A percentile compares a stretch with the other conserved stretches of the same genome.
Evolutionary conservation across 2,888 invertebrate species (phyloP).

Genomic region (Athalia cordata): DNA sequence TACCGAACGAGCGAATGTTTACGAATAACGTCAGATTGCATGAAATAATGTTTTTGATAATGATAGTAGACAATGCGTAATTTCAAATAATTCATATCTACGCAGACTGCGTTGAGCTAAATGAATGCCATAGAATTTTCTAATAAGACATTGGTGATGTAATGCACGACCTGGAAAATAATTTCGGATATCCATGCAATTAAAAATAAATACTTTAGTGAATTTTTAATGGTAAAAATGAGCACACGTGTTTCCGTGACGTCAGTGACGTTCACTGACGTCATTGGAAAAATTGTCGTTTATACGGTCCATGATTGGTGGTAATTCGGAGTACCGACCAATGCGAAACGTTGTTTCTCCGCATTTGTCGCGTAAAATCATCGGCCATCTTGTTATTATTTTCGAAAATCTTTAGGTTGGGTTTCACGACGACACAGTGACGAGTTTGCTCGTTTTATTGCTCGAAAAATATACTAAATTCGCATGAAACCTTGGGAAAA

Average conservation of each 20-base stretch:
- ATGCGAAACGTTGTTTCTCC: slow-evolving; percentile 59
- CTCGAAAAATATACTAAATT: slow-evolving; percentile 53
- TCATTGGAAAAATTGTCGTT: slow-evolving; percentile 55
- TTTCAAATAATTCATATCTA: slow-evolving; percentile 39
- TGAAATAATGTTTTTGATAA: slow-evolving; percentile 37
- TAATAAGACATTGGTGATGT: not conserved
- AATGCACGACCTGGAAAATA: not conserved
- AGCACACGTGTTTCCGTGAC: slow-evolving; percentile 65
- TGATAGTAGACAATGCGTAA: slow-evolving; percentile 41
- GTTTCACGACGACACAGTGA: slow-evolving; percentile 59
- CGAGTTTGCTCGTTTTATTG: slow-evolving; percentile 48
- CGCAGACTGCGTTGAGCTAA: not conserved
- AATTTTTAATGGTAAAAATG: slow-evolving; percentile 53
- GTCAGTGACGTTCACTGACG: slow-evolving; percentile 62
- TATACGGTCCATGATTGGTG: slow-evolving; percentile 55
- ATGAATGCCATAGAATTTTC: too few species aligned
- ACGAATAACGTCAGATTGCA: slow-evolving; percentile 23
- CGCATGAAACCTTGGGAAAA: slow-evolving; percentile 61
- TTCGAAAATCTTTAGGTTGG: slow-evolving; percentile 71
- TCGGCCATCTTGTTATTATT: slow-evolving; percentile 72
- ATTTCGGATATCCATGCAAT: not conserved
- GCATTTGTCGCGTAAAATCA: slow-evolving; percentile 64
- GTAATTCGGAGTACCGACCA: slow-evolving; percentile 55
- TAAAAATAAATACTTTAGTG: slow-evolving; percentile 17
- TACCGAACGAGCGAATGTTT: slow-evolving; percentile 9